phyloP scores from a whole-genome alignment of 2,888 invertebrate species.

The Drosophila cognata region DNA sequence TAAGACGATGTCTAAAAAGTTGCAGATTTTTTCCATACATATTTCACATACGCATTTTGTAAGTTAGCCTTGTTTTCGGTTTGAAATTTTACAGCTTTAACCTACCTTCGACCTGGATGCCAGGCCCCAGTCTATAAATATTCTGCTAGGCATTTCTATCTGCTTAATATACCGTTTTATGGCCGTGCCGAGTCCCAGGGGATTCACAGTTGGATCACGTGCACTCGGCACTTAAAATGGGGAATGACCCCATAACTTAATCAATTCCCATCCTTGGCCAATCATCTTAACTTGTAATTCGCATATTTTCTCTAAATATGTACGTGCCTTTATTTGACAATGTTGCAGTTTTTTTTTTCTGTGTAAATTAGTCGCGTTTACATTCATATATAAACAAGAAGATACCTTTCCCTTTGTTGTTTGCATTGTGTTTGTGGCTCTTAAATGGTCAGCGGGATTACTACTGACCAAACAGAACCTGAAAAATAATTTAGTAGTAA shows the following conservation, averaged over 20 bases:
- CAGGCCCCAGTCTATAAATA: neutral
- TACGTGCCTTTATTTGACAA: constrained; percentile 1
- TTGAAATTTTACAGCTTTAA: neutral
- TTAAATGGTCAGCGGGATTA: constrained; percentile 5
- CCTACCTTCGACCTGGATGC: neutral
- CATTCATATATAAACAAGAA: neutral
- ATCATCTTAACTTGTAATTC: constrained; percentile 3
- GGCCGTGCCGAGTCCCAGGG: constrained; percentile 6
- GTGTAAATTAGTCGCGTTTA: neutral
- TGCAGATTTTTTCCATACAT: neutral
- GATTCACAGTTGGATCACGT: constrained; percentile 42
- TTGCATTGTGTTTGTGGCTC: constrained; percentile 13
- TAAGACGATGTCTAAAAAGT: neutral
- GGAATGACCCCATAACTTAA: constrained; percentile 5
- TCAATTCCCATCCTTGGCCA: neutral
- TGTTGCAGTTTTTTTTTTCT: neutral
- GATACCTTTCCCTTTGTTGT: neutral
- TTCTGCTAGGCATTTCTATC: neutral
- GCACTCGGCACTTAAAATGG: constrained; percentile 19
- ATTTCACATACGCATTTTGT: neutral
- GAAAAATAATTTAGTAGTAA: constrained; percentile 7
- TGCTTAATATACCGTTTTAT: constrained; percentile 26
- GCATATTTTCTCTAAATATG: constrained; percentile 10
- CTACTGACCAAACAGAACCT: neutral
- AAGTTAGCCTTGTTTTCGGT: neutral